Percentiles rank a stretch among this genome's conserved stretches.
Conservation (phyloP, 2,797 vertebrate genomes). For the Oreonectes daqikongensis region DNA sequence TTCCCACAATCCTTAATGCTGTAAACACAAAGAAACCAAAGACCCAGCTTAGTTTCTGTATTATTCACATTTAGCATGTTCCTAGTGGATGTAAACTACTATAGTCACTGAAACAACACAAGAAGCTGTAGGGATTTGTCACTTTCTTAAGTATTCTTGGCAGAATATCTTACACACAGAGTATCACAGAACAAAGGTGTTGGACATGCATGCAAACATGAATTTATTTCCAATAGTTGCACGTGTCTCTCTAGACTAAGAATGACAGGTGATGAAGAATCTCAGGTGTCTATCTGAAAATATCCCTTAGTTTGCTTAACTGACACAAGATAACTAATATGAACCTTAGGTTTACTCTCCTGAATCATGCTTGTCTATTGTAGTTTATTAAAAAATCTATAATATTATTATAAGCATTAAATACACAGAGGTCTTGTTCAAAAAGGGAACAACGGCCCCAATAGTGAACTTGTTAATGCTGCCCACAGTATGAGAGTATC, state of each 20-base stretch:
- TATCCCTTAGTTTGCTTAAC: slow-evolving; percentile 46
- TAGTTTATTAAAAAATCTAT: slow-evolving; percentile 58
- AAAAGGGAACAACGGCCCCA: not conserved
- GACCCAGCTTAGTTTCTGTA: slow-evolving; percentile 60
- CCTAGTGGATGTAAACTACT: slow-evolving; percentile 67
- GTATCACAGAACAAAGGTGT: slow-evolving; percentile 25
- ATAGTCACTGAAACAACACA: slow-evolving; percentile 66
- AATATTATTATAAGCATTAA: slow-evolving; percentile 53
- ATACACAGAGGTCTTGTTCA: slow-evolving; percentile 45
- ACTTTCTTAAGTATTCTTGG: slow-evolving; percentile 71
- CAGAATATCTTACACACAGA: slow-evolving; percentile 66
- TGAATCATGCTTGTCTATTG: slow-evolving; percentile 57
- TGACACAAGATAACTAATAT: slow-evolving; percentile 73
- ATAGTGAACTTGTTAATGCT: not conserved
- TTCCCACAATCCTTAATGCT: slow-evolving; percentile 61
- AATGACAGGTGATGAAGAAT: slow-evolving; percentile 61
- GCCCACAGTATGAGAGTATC: not conserved
- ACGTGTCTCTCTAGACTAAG: slow-evolving; percentile 62
- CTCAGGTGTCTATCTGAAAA: slow-evolving; percentile 43
- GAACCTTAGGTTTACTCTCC: slow-evolving; percentile 64
- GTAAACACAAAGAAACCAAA: slow-evolving; percentile 66
- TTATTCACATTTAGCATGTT: slow-evolving; percentile 58
- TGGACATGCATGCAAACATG: slow-evolving; percentile 48
- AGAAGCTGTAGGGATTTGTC: slow-evolving; percentile 84
- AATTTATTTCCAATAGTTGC: not conserved